Conservation (phyloP, 2,113 vertebrate genomes). For the Paramormyrops kingsleyae region DNA sequence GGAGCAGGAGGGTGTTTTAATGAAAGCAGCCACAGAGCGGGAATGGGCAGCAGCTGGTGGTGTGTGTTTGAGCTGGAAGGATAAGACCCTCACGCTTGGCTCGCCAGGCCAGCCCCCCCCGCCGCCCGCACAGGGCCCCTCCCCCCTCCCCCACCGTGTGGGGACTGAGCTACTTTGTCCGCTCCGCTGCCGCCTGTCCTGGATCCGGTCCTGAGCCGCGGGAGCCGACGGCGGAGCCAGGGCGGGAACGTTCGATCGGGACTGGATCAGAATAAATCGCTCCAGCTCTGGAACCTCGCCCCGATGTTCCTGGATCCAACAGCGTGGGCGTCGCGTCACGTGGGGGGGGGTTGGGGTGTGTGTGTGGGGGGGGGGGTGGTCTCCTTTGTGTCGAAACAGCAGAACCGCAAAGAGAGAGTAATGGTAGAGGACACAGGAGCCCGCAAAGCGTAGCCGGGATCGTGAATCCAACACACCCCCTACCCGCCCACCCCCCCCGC, state of each 20-base stretch:
- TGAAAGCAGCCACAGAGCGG: no score
- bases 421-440: background rate
- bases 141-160: no score
- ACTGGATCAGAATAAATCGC: constrained; percentile 49
- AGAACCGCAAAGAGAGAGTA: background rate
- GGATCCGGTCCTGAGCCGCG: no score
- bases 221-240: constrained; percentile 32
- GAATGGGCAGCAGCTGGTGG: no score
- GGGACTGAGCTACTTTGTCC: no score
- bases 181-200: no score
- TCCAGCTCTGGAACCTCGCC: background rate
- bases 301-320: background rate
- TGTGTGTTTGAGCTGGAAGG: no score
- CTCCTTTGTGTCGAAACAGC: background rate
- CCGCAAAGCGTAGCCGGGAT: background rate
- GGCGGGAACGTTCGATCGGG: constrained; percentile 54
- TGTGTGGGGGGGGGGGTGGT: background rate
- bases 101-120: no score
- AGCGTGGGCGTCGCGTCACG: background rate
- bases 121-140: no score
- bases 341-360: background rate
- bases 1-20: no score
- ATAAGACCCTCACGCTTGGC: no score
- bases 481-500: no score
- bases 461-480: background rate